phyloP scores from a whole-genome alignment of 2,888 invertebrate species.

The Athripsodes cinereus region DNA sequence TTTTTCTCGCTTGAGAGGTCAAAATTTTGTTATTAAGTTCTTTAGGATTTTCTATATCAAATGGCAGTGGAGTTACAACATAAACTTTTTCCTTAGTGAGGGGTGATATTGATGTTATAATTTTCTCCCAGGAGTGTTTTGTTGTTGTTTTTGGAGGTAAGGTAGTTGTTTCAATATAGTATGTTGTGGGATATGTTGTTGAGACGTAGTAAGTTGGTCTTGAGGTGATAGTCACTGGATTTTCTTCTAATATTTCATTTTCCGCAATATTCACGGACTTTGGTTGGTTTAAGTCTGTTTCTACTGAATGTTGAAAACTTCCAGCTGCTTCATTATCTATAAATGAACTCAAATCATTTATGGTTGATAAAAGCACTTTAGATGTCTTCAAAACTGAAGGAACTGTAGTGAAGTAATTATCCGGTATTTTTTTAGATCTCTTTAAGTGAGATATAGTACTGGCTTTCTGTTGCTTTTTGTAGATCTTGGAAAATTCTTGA shows the following conservation, averaged over 20 bases:
- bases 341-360: slow-evolving; percentile 39
- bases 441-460: slow-evolving; percentile 53
- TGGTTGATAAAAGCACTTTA: slow-evolving; percentile 32
- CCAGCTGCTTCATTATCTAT: slow-evolving; percentile 48
- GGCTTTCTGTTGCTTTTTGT: slow-evolving; percentile 44
- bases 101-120: slow-evolving; percentile 68
- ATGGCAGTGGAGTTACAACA: slow-evolving; percentile 73
- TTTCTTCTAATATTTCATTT: slow-evolving; percentile 32
- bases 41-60: slow-evolving; percentile 34
- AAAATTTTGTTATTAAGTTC: background rate
- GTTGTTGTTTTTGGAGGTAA: slow-evolving; percentile 39
- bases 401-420: slow-evolving; percentile 65
- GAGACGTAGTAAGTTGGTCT: slow-evolving; percentile 26
- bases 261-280: slow-evolving; percentile 30
- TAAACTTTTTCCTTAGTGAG: slow-evolving; percentile 74
- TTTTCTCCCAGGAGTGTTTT: slow-evolving; percentile 58
- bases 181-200: slow-evolving; percentile 34
- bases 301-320: slow-evolving; percentile 39
- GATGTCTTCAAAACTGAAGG: slow-evolving; percentile 35
- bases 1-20: background rate
- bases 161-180: slow-evolving; percentile 41
- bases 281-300: slow-evolving; percentile 25
- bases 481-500: slow-evolving; percentile 58
- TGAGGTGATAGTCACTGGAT: slow-evolving; percentile 17
- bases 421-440: slow-evolving; percentile 70